Base-by-base conservation (phyloP, 2,888 invertebrate genomes). In the Spatulosminthurus flaviceps region DNA sequence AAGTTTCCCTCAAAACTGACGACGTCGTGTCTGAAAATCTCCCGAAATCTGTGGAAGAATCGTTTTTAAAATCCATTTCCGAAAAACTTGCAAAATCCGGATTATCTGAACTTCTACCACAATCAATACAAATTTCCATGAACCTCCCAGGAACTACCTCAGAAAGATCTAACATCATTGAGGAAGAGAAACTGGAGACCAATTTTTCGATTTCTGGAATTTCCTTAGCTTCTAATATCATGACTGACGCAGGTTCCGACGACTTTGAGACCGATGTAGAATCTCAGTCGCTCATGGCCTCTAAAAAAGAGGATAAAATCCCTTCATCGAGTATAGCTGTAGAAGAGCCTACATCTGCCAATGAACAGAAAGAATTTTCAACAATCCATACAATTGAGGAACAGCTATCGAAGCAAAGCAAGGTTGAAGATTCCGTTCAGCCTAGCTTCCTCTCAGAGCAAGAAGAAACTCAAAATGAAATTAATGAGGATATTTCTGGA, bases 401-500 rank as follows among this genome's bases (percentile, higher is more conserved):
- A 24, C 19, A 64, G 26, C 21, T 22, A 7, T 11, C 64, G 2
- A 22, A 13, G 24, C 64, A 21, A 16, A 64, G 24, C 4, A 64
- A 64, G 24, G 7, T 24, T 11, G 64, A 64, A 64, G 64, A 64
- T 64, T 64, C 64, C 64, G 13, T 64, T 64, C 21, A 11, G 5
- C 21, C 64, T 2, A 64, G 64, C 26, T 64, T 64, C 26, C 24
- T 64, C 5, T 64, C 64, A 9, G 64, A 64, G 16, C 22, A 24
- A 24, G 64, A 64, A n/a, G 21, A 21, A 22, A 22, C 24, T 22
- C 11, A 22, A 22, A 64, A 2, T 11, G 22, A 64, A 4, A 2
- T 24, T n/a, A 34, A 41, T 22, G 34, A 60, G 13, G 61, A 64
- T 24, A 66, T 73, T 21, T 51, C 73, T 16, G 73, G 73, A 9